phyloP scores from a whole-genome alignment of 2,888 invertebrate genomes.

The Ceramica pisi region DNA sequence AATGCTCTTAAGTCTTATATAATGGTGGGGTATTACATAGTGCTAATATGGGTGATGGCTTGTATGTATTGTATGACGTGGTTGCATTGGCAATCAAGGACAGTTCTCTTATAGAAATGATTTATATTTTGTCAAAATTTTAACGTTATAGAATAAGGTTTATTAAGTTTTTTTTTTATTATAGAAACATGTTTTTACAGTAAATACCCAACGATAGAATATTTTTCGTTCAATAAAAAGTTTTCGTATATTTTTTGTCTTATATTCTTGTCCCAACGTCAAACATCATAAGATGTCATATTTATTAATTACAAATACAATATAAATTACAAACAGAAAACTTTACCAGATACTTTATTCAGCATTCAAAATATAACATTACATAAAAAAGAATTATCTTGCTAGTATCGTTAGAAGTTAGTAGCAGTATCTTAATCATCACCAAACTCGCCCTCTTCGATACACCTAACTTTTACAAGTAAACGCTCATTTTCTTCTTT shows the following conservation, averaged over 20 bases:
- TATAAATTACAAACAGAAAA: neutral
- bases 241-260: slow-evolving; percentile 38
- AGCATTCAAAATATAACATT: slow-evolving; percentile 14
- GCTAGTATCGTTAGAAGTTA: slow-evolving; percentile 1
- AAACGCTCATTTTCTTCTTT: slow-evolving; percentile 88
- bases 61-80: slow-evolving; percentile 69
- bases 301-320: too few species aligned
- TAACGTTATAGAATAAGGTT: slow-evolving; percentile 44
- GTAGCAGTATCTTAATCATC: neutral
- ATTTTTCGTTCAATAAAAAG: slow-evolving; percentile 70
- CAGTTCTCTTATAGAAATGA: slow-evolving; percentile 40
- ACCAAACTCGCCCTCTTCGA: slow-evolving; percentile 63
- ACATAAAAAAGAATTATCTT: neutral
- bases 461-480: slow-evolving; percentile 81
- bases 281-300: neutral
- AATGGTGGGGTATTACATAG: slow-evolving; percentile 57
- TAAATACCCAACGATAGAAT: slow-evolving; percentile 45
- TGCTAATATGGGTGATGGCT: slow-evolving; percentile 73
- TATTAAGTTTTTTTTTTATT: slow-evolving; percentile 50
- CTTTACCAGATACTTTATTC: slow-evolving; percentile 40
- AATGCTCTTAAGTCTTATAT: slow-evolving; percentile 52
- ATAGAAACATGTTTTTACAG: slow-evolving; percentile 42
- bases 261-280: slow-evolving; percentile 25
- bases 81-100: slow-evolving; percentile 41
- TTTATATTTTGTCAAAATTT: slow-evolving; percentile 51